Base-by-base conservation (phyloP, 1,140 invertebrate genomes). In the Drosophila arawakana region DNA sequence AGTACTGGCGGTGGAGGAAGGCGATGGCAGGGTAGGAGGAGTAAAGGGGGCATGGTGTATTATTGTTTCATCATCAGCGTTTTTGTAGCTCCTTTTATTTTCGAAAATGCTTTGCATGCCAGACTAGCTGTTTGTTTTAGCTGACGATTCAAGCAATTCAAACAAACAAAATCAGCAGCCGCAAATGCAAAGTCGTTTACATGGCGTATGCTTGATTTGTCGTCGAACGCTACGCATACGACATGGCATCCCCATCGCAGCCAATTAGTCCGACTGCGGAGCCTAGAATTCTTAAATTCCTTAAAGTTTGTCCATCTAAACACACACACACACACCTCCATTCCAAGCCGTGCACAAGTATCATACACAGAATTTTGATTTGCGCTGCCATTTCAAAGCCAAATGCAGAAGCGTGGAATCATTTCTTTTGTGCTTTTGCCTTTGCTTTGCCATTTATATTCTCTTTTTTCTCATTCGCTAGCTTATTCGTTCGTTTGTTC, bases 291-390 rank as follows among this genome's bases (percentile, higher is more conserved):
- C 59, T 71, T 63, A 68, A 76, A 79, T 69, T 74, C 60, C 63
- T 73, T 81, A 71, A 85, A 85, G 65, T 86, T 82, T 75, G 44
- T 30, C 37, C 35, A 46, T 25, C 44, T 21, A 21, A 21, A 21
- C 13, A 3, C 39, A 7, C 44, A 15, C 44, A 7, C 18, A 15
- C 11, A 30, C 58, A 8, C 37, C 35, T 4, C 18, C 13, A 7
- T 39, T n/a, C 47, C 15, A 18, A 49, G 1, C 21, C 49, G 25
- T n/a, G 52, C 54, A 30, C 25, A 6, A 30, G 83, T 89, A 83
- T 89, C 83, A 88, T 77, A 88, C 80, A 58, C 83, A 79, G 83
- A 89, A 88, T 88, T 88, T 88, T 88, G 84, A 88, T 88, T 88
- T 82, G 65, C 71, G 65, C 65, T 77, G 59, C 61, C 70, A 67